A percentile compares a stretch with the other conserved stretches of the same genome.
These are phyloP conservation scores for Odontophorus gujanensis DNA, from an alignment of 2,113 vertebrate species.

Conservation along the genomic window DNA sequence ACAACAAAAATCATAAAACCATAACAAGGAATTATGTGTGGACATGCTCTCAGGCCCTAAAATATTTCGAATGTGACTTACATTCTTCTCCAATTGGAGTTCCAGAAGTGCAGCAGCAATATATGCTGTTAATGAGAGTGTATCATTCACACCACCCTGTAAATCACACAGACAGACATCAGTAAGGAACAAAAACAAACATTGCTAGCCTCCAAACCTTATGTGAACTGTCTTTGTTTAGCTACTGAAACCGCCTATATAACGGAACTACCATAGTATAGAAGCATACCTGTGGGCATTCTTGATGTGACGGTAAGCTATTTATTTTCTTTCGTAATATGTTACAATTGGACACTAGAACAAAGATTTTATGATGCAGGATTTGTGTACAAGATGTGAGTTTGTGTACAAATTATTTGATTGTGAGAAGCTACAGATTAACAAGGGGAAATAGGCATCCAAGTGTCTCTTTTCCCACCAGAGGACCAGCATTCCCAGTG, in stretches of 20 bases:
- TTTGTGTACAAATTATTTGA: background rate
- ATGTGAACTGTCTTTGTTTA: background rate
- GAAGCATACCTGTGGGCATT: background rate
- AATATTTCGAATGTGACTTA: slow-evolving; percentile 13
- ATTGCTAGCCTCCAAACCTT: background rate
- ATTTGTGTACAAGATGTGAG: background rate
- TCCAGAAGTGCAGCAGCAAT: slow-evolving; percentile 79
- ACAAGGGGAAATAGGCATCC: background rate
- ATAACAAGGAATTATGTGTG: background rate
- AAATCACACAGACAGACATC: background rate
- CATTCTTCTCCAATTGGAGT: slow-evolving; percentile 51
- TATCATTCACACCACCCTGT: slow-evolving; percentile 84
- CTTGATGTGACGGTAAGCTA: background rate
- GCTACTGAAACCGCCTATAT: background rate
- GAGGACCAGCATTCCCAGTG: background rate
- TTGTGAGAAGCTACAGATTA: background rate
- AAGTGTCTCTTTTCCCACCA: background rate
- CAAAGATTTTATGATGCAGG: background rate
- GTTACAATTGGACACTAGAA: background rate
- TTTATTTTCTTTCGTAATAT: background rate
- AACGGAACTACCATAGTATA: background rate
- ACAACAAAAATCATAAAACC: no score
- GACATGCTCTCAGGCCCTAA: background rate
- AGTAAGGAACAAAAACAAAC: background rate
- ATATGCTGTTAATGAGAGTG: slow-evolving; percentile 83